These are phyloP conservation scores for Penaeus monodon DNA, from an alignment of 2,888 invertebrate species.

Conservation along the genomic window DNA sequence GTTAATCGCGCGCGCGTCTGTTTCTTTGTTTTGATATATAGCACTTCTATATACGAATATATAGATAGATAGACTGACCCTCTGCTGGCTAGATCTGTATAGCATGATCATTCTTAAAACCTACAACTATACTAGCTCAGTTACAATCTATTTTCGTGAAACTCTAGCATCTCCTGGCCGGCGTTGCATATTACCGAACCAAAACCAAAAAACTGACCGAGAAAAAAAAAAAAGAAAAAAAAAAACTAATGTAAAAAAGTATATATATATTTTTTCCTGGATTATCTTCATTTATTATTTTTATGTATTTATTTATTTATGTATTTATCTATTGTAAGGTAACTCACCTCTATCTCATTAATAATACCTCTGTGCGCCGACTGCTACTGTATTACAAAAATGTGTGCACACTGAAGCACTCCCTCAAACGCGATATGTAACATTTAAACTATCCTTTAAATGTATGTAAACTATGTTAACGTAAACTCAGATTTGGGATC, in stretches of 20 bases:
- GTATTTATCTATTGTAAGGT: constrained; percentile 32
- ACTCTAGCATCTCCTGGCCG: constrained; percentile 23
- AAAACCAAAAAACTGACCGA: constrained; percentile 11
- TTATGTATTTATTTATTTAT: constrained; percentile 27
- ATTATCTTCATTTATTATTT: constrained; percentile 15
- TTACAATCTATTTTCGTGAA: constrained; percentile 18
- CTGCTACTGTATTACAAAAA: constrained; percentile 11
- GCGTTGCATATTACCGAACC: constrained; percentile 30
- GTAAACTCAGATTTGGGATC: constrained; percentile 26
- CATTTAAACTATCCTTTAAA: too few species aligned
- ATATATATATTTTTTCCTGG: constrained; percentile 21
- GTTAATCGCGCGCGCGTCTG: neutral
- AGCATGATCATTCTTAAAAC: constrained; percentile 27
- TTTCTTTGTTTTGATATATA: constrained; percentile 9
- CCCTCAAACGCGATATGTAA: constrained; percentile 21
- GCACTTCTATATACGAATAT: neutral
- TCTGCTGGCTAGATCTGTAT: neutral
- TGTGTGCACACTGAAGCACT: neutral
- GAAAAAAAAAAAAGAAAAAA: neutral
- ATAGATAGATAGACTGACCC: neutral
- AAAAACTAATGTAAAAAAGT: constrained; percentile 39
- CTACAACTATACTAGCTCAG: constrained; percentile 34
- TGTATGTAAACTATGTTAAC: too few species aligned
- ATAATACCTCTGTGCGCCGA: neutral
- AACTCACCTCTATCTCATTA: neutral